These are phyloP conservation scores for Spea multiplicata DNA, from an alignment of 2,113 vertebrate genomes.

Conservation along the genomic window DNA sequence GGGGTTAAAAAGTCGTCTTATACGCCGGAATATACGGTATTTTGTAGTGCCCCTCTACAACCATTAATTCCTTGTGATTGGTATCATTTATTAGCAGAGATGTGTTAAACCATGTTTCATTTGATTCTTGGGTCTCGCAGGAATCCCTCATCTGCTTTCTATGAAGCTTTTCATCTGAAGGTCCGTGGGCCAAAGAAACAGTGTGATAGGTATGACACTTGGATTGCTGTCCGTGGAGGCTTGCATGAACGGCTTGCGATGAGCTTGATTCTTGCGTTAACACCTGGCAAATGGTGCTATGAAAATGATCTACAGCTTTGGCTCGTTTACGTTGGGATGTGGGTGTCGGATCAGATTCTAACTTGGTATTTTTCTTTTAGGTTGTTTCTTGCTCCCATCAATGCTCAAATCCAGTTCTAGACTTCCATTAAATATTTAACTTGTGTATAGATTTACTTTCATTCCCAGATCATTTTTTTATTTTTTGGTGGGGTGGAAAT, in stretches of 20 bases:
- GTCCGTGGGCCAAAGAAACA: slow-evolving; percentile 81
- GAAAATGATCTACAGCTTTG: neutral
- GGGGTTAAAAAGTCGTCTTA: too few relatives aligned
- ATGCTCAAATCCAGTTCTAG: slow-evolving; percentile 43
- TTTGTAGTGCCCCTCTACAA: too few relatives aligned
- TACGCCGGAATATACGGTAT: too few relatives aligned
- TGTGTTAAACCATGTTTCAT: slow-evolving; percentile 63
- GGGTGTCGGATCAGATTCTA: neutral
- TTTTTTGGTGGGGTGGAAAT: too few relatives aligned
- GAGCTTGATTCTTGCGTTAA: slow-evolving; percentile 56
- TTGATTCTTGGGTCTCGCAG: slow-evolving; percentile 79
- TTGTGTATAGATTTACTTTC: neutral
- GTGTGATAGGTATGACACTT: slow-evolving; percentile 85
- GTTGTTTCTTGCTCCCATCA: slow-evolving; percentile 37
- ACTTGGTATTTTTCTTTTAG: slow-evolving; percentile 1
- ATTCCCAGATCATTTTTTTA: too few relatives aligned
- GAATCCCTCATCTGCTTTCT: slow-evolving; percentile 90
- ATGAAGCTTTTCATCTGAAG: slow-evolving; percentile 85
- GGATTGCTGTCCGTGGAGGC: slow-evolving; percentile 69
- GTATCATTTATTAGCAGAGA: slow-evolving; percentile 36
- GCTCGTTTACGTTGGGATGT: neutral
- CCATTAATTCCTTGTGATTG: slow-evolving; percentile 39
- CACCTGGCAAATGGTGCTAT: slow-evolving; percentile 43
- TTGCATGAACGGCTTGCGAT: slow-evolving; percentile 72
- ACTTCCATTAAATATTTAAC: neutral